Evolutionary conservation across 1,140 invertebrate genomes (phyloP), one percentile per base, ranked within the genome.

Genomic region (Brachionus asplanchnoidis): DNA sequence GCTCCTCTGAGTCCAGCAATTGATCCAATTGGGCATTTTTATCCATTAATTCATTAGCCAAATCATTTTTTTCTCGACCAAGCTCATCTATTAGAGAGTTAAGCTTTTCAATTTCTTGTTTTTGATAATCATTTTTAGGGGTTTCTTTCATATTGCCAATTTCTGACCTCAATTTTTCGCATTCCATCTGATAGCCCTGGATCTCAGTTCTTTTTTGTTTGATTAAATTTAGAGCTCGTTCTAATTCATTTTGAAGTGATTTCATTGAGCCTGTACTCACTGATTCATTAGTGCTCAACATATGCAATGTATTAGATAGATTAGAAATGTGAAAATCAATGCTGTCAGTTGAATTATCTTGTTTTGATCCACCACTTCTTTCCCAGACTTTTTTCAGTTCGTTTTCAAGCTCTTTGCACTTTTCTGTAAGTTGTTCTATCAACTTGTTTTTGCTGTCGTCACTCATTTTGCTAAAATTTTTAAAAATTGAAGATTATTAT

Each of bases 1-100:
- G 53, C 9, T 82, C 79, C 11, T 82, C 79, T 9, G 53, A 68
- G 9, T 82, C 79, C 17, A 82, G 20, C 23, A 82, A 40, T 46
- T 82, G 53, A 32, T 82, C 79, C 20, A 82, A 42, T 82, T 82
- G 66, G 32, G 65, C 32, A 82, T 82, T 82, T 68, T 82, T 82
- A 12, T 82, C 79, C 17, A 32, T 28, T 60, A 82, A 46, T 26
- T 82, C 79, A 60, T 17, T 44, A n/a, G 32, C 23, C n/a, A 82
- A 17, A 28, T 82, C 79, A n/a, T 26, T 68, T 46, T 82, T 82
- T 60, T 82, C 79, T 5, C 65, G 36, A 26, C 32, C 11, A 9
- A 82, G 36, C n/a, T 82, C 53, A 4, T 68, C 79, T n/a, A 82
- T 60, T 82, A 65, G 46, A 82, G n/a, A 4, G 17, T 14, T 65